Percentiles rank a stretch among this genome's conserved stretches.
These are phyloP conservation scores for Ectemnius lituratus DNA, from an alignment of 2,888 invertebrate genomes.

Conservation along the genomic window DNA sequence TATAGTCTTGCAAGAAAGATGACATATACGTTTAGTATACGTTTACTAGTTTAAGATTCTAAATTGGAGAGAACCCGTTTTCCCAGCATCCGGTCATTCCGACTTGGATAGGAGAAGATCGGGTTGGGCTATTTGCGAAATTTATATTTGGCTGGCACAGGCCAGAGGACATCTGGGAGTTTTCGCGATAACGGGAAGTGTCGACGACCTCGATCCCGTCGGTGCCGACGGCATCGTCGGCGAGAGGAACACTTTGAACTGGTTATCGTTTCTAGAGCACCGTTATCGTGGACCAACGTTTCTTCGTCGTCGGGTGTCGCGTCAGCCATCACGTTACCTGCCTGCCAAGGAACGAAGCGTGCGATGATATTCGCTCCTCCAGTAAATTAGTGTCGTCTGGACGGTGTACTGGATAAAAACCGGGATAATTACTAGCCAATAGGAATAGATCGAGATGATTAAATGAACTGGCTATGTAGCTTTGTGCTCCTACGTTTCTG, in stretches of 20 bases:
- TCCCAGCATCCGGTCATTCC: no score
- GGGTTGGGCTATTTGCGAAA: slow-evolving; percentile 28
- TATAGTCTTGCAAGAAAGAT: no score
- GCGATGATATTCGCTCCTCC: slow-evolving; percentile 31
- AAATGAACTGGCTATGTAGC: not conserved
- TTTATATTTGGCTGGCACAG: slow-evolving; percentile 1
- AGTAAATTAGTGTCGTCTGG: slow-evolving; percentile 46
- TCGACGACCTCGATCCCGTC: slow-evolving; percentile 47
- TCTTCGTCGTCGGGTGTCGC: slow-evolving; percentile 34
- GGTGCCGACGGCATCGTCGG: slow-evolving; percentile 14
- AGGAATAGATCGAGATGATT: slow-evolving; percentile 8
- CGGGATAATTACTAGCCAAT: slow-evolving; percentile 40
- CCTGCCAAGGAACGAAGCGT: slow-evolving; percentile 19
- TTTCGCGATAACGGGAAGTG: slow-evolving; percentile 42
- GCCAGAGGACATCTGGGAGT: slow-evolving; percentile 12
- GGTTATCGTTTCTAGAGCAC: slow-evolving; percentile 56
- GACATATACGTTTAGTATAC: no score
- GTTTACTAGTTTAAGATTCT: no score
- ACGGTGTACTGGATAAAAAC: slow-evolving; percentile 25
- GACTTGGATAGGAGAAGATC: no score
- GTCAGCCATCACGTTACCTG: slow-evolving; percentile 42
- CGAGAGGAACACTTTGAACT: slow-evolving; percentile 44
- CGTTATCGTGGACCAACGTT: slow-evolving; percentile 42
- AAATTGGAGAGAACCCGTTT: no score
- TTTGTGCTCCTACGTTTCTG: not conserved